Conservation (phyloP, 2,113 vertebrate genomes). For the Dasyurus viverrinus region DNA sequence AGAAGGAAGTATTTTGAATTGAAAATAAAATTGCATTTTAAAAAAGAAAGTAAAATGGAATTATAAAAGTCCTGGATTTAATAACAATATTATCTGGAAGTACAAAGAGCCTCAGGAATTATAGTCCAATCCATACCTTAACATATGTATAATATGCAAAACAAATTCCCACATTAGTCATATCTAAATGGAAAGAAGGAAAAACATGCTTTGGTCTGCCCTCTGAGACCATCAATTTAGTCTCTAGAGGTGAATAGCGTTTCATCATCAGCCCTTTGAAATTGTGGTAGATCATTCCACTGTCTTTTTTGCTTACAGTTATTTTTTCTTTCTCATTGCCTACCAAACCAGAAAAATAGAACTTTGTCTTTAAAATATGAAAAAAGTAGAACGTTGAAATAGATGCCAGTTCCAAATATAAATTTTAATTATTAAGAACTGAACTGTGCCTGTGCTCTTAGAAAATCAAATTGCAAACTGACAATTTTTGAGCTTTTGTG, state of each 20-base stretch:
- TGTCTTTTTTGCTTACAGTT: background rate
- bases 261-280: background rate
- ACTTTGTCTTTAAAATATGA: background rate
- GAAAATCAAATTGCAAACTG: background rate
- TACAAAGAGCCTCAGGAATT: background rate
- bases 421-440: background rate
- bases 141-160: background rate
- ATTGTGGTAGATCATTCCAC: background rate
- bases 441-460: background rate
- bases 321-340: background rate
- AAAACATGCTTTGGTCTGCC: background rate
- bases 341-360: background rate
- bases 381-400: background rate
- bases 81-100: background rate
- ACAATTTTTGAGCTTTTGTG: background rate
- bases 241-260: background rate
- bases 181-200: background rate
- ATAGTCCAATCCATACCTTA: background rate
- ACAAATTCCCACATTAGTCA: background rate
- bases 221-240: background rate
- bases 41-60: background rate
- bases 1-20: background rate
- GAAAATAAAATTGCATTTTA: background rate
- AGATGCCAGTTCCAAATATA: background rate
- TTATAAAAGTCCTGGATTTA: background rate